Percentiles rank a stretch among this genome's conserved stretches.
Evolutionary conservation across 2,888 invertebrate genomes (phyloP).

Genomic region (Cryptus armator): DNA sequence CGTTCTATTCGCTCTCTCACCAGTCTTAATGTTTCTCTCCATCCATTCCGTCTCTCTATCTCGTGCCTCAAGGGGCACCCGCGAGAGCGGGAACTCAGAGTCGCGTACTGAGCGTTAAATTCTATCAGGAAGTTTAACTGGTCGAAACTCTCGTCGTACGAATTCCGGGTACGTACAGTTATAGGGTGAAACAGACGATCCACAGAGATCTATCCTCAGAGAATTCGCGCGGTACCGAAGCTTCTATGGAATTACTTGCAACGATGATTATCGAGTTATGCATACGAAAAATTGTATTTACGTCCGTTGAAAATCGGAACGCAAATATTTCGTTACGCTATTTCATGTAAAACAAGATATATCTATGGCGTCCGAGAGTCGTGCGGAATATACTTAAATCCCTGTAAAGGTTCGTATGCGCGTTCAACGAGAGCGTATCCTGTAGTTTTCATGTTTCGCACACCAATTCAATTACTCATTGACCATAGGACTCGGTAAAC

Average conservation of each 20-base stretch:
- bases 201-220: conserved; percentile 18
- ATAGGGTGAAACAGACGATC: conserved; percentile 11
- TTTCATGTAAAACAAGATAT: not conserved
- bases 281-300: not conserved
- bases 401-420: not conserved
- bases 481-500: not conserved
- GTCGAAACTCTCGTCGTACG: conserved; percentile 34
- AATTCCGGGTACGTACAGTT: not conserved
- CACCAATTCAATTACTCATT: conserved; percentile 9
- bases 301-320: not conserved
- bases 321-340: not conserved
- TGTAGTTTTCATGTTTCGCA: not conserved
- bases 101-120: conserved; percentile 44
- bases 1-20: not conserved
- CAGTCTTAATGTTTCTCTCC: conserved; percentile 22
- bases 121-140: conserved; percentile 50
- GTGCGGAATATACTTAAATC: not conserved
- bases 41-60: not conserved
- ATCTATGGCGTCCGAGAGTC: not conserved
- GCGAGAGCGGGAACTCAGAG: conserved; percentile 7
- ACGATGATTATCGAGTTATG: conserved; percentile 25
- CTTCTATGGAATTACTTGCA: not conserved
- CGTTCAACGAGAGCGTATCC: not conserved
- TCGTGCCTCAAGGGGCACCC: conserved; percentile 20
- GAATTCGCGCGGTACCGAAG: not conserved